phyloP scores from a whole-genome alignment of 2,888 invertebrate genomes.

The Celastrina argiolus region DNA sequence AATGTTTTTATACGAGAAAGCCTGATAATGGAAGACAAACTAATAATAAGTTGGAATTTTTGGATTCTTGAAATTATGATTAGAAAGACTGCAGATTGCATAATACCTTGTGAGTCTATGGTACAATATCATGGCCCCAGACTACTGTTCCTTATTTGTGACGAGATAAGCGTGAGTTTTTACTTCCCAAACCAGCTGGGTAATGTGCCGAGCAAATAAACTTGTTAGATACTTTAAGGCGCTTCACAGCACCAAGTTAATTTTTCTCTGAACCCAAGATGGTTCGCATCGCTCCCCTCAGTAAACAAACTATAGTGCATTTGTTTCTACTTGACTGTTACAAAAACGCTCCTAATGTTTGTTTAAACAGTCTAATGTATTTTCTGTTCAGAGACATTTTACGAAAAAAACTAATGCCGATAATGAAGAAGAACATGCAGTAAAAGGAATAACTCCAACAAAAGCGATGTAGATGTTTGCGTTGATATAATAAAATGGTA shows the following conservation, averaged over 20 bases:
- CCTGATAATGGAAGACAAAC: neutral
- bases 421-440: constrained; percentile 50
- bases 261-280: constrained; percentile 51
- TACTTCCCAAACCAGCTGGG: constrained; percentile 70
- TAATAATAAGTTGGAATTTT: neutral
- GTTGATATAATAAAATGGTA: constrained; percentile 49
- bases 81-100: neutral
- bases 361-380: constrained; percentile 7
- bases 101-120: neutral
- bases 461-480: constrained; percentile 19
- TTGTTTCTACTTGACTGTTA: constrained; percentile 5
- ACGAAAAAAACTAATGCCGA: constrained; percentile 34
- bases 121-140: constrained; percentile 41
- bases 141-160: constrained; percentile 66
- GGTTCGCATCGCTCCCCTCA: constrained; percentile 18
- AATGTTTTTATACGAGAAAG: neutral
- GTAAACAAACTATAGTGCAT: constrained; percentile 32
- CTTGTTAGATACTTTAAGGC: constrained; percentile 56
- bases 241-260: constrained; percentile 59
- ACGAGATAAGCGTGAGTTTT: constrained; percentile 75
- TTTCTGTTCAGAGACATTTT: constrained; percentile 26
- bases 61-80: neutral
- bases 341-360: constrained; percentile 13
- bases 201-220: constrained; percentile 67
- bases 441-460: constrained; percentile 43